Base-by-base conservation (phyloP, 92 coral and sea anemone genomes). In the Pocillopora grandis region DNA sequence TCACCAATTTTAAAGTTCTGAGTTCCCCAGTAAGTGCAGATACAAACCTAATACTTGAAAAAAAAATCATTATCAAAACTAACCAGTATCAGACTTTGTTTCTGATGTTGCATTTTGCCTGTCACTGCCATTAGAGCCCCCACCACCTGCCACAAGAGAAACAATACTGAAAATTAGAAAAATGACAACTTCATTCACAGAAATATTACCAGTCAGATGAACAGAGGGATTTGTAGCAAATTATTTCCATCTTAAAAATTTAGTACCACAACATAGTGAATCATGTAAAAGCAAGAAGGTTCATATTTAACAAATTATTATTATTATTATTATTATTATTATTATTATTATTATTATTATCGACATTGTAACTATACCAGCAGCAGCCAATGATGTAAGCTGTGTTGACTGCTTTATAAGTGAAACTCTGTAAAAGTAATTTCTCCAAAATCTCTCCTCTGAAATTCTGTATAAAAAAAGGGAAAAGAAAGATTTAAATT, bases 371-470 rank as follows among this genome's bases (percentile, higher is more conserved):
- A 42, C 52, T 42, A 0, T 7, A 69, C 82, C 79, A 13, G 79
- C 37, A 23, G 86, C 91, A 48, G 98, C 98, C 63, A 96, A 80
- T 72, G 98, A 94, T 15, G 98, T 96, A 48, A 96, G 94, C 80
- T 96, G 98, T 2, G 98, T 92, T 33, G 98, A 96, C 72, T 96
- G 98, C 62, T 96, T 96, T 80, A 96, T 96, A 12, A 96, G 91
- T 3, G 98, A 96, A 2, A 96, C 98, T 85, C 98, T 80, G 76
- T 96, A 96, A 84, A 96, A 96, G 83, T 96, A 96, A 90, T 96
- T 96, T 76, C 98, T 94, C 98, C 98, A 96, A 74, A 96, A 96
- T 56, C 89, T 94, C 67, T 88, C 93, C 84, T 96, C 98, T 87
- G 88, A 84, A 42, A 96, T 89, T 87, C 98, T 96, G 35, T n/a